A percentile compares a stretch with the other conserved stretches of the same genome.
phyloP scores from a whole-genome alignment of 2,113 vertebrate species.

The Sinocyclocheilus maitianheensis region DNA sequence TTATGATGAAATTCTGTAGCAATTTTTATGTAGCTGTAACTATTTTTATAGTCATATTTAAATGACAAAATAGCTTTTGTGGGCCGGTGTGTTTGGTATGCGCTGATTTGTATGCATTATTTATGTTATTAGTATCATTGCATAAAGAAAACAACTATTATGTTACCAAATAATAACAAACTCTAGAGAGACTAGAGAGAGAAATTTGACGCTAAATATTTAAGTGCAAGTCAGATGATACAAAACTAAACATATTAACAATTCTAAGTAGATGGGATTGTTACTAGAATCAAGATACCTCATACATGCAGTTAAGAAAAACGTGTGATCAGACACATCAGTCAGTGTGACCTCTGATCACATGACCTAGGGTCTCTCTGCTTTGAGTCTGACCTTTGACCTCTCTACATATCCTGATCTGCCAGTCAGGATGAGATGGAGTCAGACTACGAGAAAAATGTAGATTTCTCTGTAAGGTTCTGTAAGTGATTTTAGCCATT shows the following conservation, averaged over 20 bases:
- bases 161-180: background rate
- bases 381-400: constrained; percentile 11
- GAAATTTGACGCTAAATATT: background rate
- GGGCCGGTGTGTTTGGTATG: constrained; percentile 15
- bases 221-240: background rate
- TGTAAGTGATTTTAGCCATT: background rate
- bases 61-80: background rate
- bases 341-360: constrained; percentile 27
- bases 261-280: background rate
- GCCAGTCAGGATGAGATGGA: constrained; percentile 49
- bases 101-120: constrained; percentile 28
- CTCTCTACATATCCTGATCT: constrained; percentile 50
- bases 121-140: background rate
- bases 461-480: background rate
- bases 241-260: background rate
- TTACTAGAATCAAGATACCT: background rate
- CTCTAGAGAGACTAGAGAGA: background rate
- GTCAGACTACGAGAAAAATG: background rate
- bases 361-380: background rate
- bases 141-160: background rate
- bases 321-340: background rate
- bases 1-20: background rate
- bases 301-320: background rate
- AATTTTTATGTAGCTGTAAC: constrained; percentile 11
- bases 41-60: constrained; percentile 46